These are phyloP conservation scores for Dromius quadrimaculatus DNA, from an alignment of 2,888 invertebrate genomes.

Conservation along the genomic window DNA sequence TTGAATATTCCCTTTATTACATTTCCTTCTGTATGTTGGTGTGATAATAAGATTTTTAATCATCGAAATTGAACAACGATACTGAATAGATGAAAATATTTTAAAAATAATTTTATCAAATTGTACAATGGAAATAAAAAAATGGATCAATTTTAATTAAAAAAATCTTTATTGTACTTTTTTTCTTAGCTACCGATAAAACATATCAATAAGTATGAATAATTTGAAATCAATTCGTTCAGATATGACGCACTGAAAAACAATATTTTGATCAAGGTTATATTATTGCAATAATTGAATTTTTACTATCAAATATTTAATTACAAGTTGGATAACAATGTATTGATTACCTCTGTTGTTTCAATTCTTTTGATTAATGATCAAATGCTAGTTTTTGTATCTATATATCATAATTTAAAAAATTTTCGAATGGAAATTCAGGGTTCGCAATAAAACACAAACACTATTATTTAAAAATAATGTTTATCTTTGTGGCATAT, in stretches of 20 bases:
- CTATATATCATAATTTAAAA: too few species aligned
- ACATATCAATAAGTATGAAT: background rate
- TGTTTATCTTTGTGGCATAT: too few species aligned
- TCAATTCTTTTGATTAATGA: too few species aligned
- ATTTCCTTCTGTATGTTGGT: slow-evolving; percentile 29
- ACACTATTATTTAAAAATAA: too few species aligned
- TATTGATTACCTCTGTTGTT: too few species aligned
- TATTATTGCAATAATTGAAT: background rate
- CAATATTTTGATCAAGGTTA: slow-evolving; percentile 5
- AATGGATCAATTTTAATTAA: too few species aligned
- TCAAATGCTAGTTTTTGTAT: too few species aligned
- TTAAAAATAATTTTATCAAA: background rate
- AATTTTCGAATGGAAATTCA: too few species aligned
- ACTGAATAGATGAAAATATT: background rate
- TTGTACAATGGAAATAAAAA: too few species aligned
- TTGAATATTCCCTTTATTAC: slow-evolving; percentile 11
- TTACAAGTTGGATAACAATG: background rate
- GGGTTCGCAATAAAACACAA: too few species aligned
- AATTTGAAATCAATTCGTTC: background rate
- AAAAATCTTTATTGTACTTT: too few species aligned
- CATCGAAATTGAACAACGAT: slow-evolving; percentile 4
- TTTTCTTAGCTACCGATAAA: too few species aligned
- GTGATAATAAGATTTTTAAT: slow-evolving; percentile 14
- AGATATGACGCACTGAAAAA: background rate
- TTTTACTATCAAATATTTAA: background rate